Percentiles rank a stretch among this genome's conserved stretches.
These are phyloP conservation scores for Rhimphoctona megacephalus DNA, from an alignment of 2,888 invertebrate genomes.

Conservation along the genomic window DNA sequence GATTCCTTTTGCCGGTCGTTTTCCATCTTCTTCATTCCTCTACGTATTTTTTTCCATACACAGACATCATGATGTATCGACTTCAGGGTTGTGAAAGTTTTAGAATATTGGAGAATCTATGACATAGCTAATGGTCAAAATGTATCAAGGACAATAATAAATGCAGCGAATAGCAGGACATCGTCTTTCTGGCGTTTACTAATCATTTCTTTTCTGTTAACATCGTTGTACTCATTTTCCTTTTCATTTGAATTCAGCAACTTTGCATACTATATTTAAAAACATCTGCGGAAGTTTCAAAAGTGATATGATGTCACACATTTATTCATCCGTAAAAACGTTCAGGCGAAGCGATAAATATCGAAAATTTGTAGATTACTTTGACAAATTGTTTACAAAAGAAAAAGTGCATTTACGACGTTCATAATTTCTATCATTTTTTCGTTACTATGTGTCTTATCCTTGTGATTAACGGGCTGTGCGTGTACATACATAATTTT, in stretches of 20 bases:
- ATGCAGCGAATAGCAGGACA: no score
- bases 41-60: neutral
- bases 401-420: neutral
- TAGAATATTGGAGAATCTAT: neutral
- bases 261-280: neutral
- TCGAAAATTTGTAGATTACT: neutral
- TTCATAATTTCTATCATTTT: neutral
- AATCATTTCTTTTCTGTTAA: neutral
- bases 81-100: slow-evolving; percentile 21
- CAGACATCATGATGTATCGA: slow-evolving; percentile 24
- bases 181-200: neutral
- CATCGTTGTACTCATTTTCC: neutral
- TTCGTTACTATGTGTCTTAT: neutral
- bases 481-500: slow-evolving; percentile 10
- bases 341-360: neutral
- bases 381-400: neutral
- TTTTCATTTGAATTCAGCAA: neutral
- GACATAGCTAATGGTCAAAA: no score
- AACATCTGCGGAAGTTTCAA: neutral
- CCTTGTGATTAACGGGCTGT: slow-evolving; percentile 21
- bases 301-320: neutral
- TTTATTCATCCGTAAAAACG: neutral
- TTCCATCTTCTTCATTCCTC: neutral
- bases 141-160: no score
- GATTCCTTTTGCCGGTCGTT: neutral